These are phyloP conservation scores for Phaethon lepturus DNA, from an alignment of 2,113 vertebrate species.

Conservation along the genomic window DNA sequence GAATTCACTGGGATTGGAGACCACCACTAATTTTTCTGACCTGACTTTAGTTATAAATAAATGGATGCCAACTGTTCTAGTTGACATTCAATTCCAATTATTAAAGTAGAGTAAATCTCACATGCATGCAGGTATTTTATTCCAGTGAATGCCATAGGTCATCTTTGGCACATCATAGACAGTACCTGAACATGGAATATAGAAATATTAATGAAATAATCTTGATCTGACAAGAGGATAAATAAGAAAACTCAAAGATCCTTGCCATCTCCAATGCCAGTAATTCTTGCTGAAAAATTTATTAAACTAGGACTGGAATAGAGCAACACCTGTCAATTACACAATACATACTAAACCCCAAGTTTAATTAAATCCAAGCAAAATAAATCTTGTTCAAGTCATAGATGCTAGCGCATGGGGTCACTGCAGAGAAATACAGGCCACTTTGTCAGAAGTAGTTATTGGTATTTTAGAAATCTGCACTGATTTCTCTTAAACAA, in stretches of 20 bases:
- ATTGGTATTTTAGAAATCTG: background rate
- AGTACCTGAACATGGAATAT: background rate
- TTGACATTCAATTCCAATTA: background rate
- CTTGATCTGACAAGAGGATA: background rate
- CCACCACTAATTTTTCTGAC: background rate
- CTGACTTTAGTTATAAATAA: background rate
- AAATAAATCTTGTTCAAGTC: background rate
- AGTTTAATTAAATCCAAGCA: background rate
- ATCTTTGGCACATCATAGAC: conserved; percentile 46
- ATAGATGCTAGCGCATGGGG: background rate
- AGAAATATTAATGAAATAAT: background rate
- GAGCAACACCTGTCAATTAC: background rate
- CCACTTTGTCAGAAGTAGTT: background rate
- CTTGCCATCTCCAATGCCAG: background rate
- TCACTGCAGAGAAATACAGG: background rate
- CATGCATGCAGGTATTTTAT: background rate
- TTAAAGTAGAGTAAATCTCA: background rate
- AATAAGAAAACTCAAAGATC: background rate
- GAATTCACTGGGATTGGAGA: background rate
- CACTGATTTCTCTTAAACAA: background rate
- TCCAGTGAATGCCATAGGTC: background rate
- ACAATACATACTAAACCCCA: background rate
- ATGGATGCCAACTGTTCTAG: background rate
- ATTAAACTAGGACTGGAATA: background rate
- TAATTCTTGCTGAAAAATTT: background rate